Percentiles rank a stretch among this genome's conserved stretches.
phyloP scores from a whole-genome alignment of 2,888 invertebrate species.

The Sarcophaga variegata region DNA sequence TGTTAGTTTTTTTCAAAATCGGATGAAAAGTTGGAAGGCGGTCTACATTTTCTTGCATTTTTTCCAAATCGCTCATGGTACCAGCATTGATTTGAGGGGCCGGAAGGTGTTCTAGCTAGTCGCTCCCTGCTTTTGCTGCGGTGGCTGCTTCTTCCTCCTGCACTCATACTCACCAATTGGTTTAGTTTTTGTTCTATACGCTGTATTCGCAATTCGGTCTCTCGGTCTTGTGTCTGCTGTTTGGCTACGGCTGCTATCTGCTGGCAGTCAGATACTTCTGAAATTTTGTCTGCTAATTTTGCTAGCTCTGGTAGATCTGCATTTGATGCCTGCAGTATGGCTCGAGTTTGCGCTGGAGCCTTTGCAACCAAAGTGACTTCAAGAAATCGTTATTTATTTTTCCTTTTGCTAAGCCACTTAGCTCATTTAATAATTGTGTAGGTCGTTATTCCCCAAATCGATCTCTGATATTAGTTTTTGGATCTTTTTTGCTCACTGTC shows the following conservation, averaged over 20 bases:
- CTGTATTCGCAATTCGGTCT: too few relatives aligned
- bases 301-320: too few relatives aligned
- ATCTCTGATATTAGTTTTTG: too few relatives aligned
- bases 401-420: background rate
- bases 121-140: background rate
- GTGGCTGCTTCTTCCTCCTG: background rate
- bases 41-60: conserved; percentile 3
- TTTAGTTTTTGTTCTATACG: too few relatives aligned
- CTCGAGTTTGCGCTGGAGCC: background rate
- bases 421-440: too few relatives aligned
- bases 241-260: too few relatives aligned
- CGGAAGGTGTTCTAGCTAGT: background rate
- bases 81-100: conserved; percentile 3
- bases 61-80: conserved; percentile 18
- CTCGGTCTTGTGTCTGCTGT: too few relatives aligned
- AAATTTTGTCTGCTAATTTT: too few relatives aligned
- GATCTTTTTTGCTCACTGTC: too few relatives aligned
- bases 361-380: conserved; percentile 24
- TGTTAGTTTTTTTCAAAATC: background rate
- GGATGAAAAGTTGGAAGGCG: conserved; percentile 18
- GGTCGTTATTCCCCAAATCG: too few relatives aligned
- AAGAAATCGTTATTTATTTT: conserved; percentile 7
- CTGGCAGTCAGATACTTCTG: background rate
- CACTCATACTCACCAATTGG: too few relatives aligned
- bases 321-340: background rate